phyloP scores from a whole-genome alignment of 2,797 vertebrate genomes.

The Coilia nasus region DNA sequence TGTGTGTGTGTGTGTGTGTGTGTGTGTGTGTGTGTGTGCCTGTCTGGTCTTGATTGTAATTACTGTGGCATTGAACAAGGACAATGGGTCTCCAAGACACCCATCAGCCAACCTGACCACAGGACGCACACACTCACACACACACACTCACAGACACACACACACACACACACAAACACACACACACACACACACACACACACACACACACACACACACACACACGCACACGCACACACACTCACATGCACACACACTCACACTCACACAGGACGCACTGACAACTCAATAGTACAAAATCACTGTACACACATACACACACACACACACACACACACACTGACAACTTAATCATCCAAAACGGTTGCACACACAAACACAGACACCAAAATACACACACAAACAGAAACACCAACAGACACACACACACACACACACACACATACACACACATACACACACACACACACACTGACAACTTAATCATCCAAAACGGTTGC shows the following conservation, averaged over 20 bases:
- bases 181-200: background rate
- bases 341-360: slow-evolving; percentile 29
- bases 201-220: background rate
- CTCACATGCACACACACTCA: slow-evolving; percentile 28
- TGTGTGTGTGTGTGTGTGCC: no score
- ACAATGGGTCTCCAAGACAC: background rate
- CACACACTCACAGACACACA: background rate
- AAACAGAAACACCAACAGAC: background rate
- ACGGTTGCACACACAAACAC: no score
- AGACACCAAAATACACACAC: no score
- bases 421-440: background rate
- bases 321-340: slow-evolving; percentile 26
- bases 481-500: slow-evolving; percentile 29
- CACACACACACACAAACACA: no score
- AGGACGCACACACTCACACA: slow-evolving; percentile 20
- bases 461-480: slow-evolving; percentile 13
- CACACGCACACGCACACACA: slow-evolving; percentile 15
- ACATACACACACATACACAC: slow-evolving; percentile 26
- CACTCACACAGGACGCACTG: background rate
- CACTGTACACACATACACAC: slow-evolving; percentile 11
- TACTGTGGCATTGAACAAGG: background rate
- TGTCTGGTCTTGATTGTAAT: background rate
- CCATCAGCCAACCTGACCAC: background rate
- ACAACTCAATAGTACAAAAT: slow-evolving; percentile 29
- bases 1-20: background rate